Conservation (phyloP, 2,113 vertebrate genomes). For the Chaetodon auriga region DNA sequence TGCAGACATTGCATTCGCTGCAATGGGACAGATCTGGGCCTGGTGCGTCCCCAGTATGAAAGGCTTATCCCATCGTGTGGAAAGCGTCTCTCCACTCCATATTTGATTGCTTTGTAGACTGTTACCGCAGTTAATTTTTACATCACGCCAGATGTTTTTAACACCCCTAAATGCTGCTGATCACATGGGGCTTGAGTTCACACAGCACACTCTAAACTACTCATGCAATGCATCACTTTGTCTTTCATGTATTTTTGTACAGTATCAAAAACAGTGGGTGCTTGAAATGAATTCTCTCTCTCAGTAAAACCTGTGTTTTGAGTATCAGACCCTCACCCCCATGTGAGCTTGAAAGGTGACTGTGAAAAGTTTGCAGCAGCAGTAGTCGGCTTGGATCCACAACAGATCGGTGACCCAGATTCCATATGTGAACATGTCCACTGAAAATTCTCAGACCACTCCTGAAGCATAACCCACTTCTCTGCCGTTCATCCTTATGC, state of each 20-base stretch:
- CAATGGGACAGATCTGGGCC: conserved; percentile 4
- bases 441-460: neutral
- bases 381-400: no score
- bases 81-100: conserved; percentile 6
- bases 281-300: neutral
- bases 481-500: neutral
- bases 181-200: neutral
- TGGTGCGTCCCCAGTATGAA: neutral
- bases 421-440: no score
- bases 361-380: neutral
- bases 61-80: conserved; percentile 1
- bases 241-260: neutral
- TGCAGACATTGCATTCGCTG: neutral
- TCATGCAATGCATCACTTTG: neutral
- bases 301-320: neutral
- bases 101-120: neutral
- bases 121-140: neutral
- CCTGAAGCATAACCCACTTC: neutral
- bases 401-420: no score
- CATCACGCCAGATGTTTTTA: neutral
- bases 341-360: neutral
- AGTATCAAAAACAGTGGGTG: neutral
- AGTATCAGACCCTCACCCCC: neutral
- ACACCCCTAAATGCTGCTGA: neutral
- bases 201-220: neutral